Evolutionary conservation across 2,888 invertebrate species (phyloP).

Genomic region (Steinernema carpocapsae): DNA sequence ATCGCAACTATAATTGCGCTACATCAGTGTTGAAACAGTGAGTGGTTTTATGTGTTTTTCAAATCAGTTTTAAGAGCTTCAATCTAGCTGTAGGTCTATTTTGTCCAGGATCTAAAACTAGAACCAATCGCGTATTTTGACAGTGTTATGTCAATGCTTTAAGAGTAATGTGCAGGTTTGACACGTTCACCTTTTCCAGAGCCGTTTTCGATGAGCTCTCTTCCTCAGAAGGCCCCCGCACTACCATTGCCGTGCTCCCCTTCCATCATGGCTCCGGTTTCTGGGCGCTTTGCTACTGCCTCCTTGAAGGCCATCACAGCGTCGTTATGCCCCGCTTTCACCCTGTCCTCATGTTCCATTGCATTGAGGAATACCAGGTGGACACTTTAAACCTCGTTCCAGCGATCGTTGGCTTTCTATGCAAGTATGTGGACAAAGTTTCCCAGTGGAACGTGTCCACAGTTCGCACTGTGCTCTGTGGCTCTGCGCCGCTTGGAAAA

Average conservation of each 20-base stretch:
- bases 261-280: slow-evolving; percentile 65
- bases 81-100: too few species aligned
- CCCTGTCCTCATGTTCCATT: slow-evolving; percentile 54
- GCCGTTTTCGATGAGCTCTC: slow-evolving; percentile 44
- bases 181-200: slow-evolving; percentile 40
- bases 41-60: slow-evolving; percentile 41
- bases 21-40: slow-evolving; percentile 54
- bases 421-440: slow-evolving; percentile 44
- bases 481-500: slow-evolving; percentile 55
- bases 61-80: not conserved
- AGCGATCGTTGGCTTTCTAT: slow-evolving; percentile 49
- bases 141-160: slow-evolving; percentile 26
- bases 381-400: slow-evolving; percentile 56
- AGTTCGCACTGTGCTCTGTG: slow-evolving; percentile 57
- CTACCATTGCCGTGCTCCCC: slow-evolving; percentile 61
- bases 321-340: slow-evolving; percentile 58
- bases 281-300: slow-evolving; percentile 61
- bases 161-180: not conserved
- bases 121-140: too few species aligned
- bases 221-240: slow-evolving; percentile 33
- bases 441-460: slow-evolving; percentile 27
- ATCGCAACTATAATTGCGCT: slow-evolving; percentile 60
- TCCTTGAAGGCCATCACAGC: slow-evolving; percentile 60
- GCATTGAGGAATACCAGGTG: slow-evolving; percentile 59
- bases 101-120: too few species aligned